Conservation (phyloP, 2,113 vertebrate genomes). For the Rhadina sibilatrix region DNA sequence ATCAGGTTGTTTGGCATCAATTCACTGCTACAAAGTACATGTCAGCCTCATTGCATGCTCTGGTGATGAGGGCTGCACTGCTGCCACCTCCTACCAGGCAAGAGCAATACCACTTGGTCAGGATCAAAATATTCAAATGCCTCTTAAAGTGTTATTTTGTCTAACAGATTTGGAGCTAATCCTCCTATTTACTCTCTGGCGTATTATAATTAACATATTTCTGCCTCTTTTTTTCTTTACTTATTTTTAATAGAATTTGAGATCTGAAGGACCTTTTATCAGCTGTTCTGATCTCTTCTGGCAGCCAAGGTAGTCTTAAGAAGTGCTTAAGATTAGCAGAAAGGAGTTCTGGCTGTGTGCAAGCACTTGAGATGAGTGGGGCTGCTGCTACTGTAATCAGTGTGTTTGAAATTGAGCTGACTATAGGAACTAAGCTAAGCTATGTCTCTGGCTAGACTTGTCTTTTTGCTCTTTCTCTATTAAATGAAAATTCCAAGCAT, state of each 20-base stretch:
- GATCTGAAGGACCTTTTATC: neutral
- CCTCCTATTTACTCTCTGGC: neutral
- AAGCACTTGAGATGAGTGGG: conserved; percentile 6
- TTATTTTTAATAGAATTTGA: neutral
- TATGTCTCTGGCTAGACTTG: neutral
- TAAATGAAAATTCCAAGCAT: neutral
- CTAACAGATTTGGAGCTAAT: neutral
- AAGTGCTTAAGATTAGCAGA: neutral
- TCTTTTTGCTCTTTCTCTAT: neutral
- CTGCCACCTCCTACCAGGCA: neutral
- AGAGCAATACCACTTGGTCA: neutral
- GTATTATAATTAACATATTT: neutral
- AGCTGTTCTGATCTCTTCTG: conserved; percentile 1
- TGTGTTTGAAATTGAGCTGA: conserved; percentile 17
- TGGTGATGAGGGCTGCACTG: neutral
- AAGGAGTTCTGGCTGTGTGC: neutral
- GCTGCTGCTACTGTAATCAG: conserved; percentile 1
- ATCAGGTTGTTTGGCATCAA: neutral
- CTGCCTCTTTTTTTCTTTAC: neutral
- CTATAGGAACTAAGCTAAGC: neutral
- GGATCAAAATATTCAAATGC: neutral
- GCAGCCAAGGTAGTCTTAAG: neutral
- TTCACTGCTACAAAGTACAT: neutral
- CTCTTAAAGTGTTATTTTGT: neutral
- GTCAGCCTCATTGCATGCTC: neutral